These are phyloP conservation scores for Caenorhabditis sp. DNA, from an alignment of 2,888 invertebrate genomes.

Conservation along the genomic window DNA sequence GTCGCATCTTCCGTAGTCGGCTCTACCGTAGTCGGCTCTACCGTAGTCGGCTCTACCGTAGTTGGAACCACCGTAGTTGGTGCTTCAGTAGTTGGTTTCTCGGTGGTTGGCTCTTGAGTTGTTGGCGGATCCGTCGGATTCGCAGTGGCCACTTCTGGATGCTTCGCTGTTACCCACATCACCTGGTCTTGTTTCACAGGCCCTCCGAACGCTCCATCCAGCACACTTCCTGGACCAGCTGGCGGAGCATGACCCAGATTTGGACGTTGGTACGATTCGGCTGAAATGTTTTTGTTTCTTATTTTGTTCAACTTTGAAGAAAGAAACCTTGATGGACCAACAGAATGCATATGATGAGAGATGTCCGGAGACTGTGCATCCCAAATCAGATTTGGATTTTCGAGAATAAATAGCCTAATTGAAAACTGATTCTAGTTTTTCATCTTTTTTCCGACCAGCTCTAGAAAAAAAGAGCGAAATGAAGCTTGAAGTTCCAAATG, in stretches of 20 bases:
- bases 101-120: background rate
- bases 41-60: background rate
- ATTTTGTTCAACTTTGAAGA: background rate
- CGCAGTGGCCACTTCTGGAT: background rate
- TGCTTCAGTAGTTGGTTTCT: background rate
- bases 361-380: background rate
- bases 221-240: background rate
- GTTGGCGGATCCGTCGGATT: background rate
- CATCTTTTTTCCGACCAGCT: background rate
- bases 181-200: background rate
- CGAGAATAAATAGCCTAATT: background rate
- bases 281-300: conserved; percentile 4
- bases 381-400: background rate
- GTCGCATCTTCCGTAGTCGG: background rate
- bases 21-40: background rate
- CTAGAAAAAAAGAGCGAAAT: background rate
- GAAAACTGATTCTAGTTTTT: background rate
- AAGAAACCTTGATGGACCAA: background rate
- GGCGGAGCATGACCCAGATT: background rate
- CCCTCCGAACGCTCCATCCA: conserved; percentile 2
- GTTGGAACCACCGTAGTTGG: background rate
- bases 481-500: too few species aligned
- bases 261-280: background rate
- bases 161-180: background rate
- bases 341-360: background rate